These are phyloP conservation scores for Scolanthus callimorphus DNA, from an alignment of 92 coral and sea anemone genomes.

Conservation along the genomic window DNA sequence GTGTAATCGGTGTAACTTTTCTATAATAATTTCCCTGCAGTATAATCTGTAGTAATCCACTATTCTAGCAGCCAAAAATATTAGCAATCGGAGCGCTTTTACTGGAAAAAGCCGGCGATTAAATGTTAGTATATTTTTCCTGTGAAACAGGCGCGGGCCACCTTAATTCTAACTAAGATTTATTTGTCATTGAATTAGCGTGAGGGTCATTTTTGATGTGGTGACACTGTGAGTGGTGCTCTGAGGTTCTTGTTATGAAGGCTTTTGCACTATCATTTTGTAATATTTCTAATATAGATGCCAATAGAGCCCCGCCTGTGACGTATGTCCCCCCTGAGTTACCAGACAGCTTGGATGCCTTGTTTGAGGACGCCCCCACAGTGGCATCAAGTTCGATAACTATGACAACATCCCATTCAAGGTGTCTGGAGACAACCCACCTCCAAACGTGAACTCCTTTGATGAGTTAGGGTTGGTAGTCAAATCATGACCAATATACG, in stretches of 20 bases:
- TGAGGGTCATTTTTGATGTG: background rate
- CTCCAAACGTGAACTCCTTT: constrained; percentile 62
- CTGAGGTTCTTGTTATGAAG: background rate
- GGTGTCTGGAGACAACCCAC: constrained; percentile 63
- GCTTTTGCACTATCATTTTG: constrained; percentile 1
- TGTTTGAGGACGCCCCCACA: constrained; percentile 72
- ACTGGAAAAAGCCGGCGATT: too few species aligned
- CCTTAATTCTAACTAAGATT: too few species aligned
- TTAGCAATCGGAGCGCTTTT: too few species aligned
- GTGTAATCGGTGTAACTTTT: too few species aligned
- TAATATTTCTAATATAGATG: constrained; percentile 29
- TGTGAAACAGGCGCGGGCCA: too few species aligned
- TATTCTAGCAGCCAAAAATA: too few species aligned
- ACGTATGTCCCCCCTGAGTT: constrained; percentile 93
- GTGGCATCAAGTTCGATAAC: constrained; percentile 92
- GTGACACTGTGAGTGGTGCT: background rate
- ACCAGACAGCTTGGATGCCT: constrained; percentile 59
- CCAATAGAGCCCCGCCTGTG: constrained; percentile 58
- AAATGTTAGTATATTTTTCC: too few species aligned
- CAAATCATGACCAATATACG: constrained; percentile 67
- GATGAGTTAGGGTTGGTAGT: constrained; percentile 70
- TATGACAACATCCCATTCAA: constrained; percentile 84
- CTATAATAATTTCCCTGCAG: too few species aligned
- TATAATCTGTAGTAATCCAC: too few species aligned
- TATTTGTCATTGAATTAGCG: background rate